Evolutionary conservation across 2,113 vertebrate genomes (phyloP).

Genomic region (Muntiacus muntjak): DNA sequence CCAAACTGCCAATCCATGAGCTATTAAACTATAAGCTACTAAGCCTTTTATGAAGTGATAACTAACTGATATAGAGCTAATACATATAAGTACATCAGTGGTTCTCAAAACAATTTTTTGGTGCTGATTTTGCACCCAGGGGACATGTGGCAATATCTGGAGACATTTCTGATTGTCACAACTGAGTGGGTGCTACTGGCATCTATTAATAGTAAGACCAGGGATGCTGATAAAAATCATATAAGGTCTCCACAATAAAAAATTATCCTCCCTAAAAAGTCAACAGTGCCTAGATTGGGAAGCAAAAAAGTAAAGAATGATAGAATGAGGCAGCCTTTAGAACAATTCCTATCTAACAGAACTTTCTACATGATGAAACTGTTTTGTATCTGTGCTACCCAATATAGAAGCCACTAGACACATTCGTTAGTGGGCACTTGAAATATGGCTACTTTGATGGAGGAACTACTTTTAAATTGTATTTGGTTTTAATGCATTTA

Average conservation of each 20-base stretch:
- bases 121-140: not conserved
- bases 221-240: not conserved
- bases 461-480: constrained; percentile 17
- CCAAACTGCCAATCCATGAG: not conserved
- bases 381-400: not conserved
- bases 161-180: not conserved
- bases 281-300: not conserved
- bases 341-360: not conserved
- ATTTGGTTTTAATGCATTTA: not conserved
- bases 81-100: not conserved
- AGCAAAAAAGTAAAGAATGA: not conserved
- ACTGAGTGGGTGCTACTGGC: not conserved
- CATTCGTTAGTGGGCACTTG: not conserved
- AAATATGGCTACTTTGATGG: not conserved
- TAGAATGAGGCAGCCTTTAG: not conserved
- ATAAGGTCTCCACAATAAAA: not conserved
- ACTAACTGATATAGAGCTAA: not conserved
- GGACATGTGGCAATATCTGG: not conserved
- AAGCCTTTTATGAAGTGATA: constrained; percentile 27
- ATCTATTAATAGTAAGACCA: not conserved
- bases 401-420: not conserved
- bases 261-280: not conserved
- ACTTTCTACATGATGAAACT: constrained; percentile 3
- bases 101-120: not conserved
- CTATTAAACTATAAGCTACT: not conserved